Evolutionary conservation across 2,797 vertebrate species (phyloP).

Genomic region (Chaenodraco wilsoni): DNA sequence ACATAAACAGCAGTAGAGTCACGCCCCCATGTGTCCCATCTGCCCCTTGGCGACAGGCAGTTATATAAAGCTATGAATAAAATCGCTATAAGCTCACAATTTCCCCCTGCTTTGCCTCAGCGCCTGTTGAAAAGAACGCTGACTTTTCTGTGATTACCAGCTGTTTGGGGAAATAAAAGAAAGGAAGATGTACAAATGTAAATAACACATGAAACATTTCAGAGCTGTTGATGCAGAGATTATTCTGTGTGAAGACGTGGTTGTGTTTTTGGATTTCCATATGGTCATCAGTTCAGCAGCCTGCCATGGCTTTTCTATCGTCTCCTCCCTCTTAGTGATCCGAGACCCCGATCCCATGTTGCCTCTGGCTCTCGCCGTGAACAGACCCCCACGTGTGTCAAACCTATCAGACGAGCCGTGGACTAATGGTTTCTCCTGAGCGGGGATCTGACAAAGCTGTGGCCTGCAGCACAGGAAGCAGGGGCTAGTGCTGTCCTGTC

Average conservation of each 20-base stretch:
- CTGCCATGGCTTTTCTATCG: constrained; percentile 21
- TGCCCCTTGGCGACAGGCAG: constrained; percentile 39
- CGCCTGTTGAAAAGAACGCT: constrained; percentile 31
- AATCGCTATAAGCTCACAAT: constrained; percentile 65
- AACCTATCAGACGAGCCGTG: constrained; percentile 55
- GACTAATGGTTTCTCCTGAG: constrained; percentile 73
- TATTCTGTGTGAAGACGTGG: constrained; percentile 35
- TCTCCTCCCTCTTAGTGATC: constrained; percentile 32
- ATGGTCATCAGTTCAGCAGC: constrained; percentile 34
- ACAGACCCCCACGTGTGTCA: constrained; percentile 59
- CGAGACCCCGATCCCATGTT: constrained; percentile 29
- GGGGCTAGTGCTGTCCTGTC: constrained; percentile 51
- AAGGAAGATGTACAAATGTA: constrained; percentile 32
- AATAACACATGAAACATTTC: constrained; percentile 24
- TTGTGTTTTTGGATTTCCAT: constrained; percentile 37
- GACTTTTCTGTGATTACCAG: constrained; percentile 56
- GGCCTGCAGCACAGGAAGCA: constrained; percentile 68
- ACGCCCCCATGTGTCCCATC: constrained; percentile 21
- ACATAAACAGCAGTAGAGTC: constrained; percentile 48
- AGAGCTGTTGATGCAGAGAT: constrained; percentile 15
- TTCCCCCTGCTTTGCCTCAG: constrained; percentile 50
- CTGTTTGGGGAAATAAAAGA: constrained; percentile 30
- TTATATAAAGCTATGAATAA: constrained; percentile 52
- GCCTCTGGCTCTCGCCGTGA: constrained; percentile 46
- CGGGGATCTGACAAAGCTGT: constrained; percentile 55